phyloP scores from a whole-genome alignment of 1,140 invertebrate genomes.

The Parasteatoda tepidariorum region DNA sequence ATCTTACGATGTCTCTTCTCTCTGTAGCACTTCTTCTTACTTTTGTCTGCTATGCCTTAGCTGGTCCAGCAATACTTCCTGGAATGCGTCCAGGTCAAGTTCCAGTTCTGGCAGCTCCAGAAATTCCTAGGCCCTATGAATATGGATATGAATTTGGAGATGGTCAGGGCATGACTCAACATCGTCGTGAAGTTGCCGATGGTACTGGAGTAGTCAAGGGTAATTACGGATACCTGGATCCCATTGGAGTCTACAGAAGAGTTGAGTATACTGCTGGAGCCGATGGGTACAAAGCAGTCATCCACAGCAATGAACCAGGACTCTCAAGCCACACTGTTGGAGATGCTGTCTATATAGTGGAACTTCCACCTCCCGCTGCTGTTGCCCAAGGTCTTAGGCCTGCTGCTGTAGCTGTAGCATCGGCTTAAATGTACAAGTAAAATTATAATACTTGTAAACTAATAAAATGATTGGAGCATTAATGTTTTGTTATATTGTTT shows the following conservation, averaged over 20 bases:
- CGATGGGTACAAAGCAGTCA: conserved; percentile 58
- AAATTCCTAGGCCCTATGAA: neutral
- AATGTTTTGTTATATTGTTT: neutral
- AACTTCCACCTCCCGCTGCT: conserved; percentile 4
- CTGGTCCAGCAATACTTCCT: too few species aligned
- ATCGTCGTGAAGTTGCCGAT: conserved; percentile 45
- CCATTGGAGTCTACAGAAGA: conserved; percentile 39
- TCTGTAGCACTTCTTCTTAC: neutral
- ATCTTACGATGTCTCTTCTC: too few species aligned
- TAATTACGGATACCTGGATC: conserved; percentile 34
- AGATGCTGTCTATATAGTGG: conserved; percentile 71
- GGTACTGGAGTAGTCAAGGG: conserved; percentile 47
- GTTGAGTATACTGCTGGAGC: conserved; percentile 61
- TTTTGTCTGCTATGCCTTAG: neutral
- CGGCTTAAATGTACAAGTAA: neutral
- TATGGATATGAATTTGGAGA: conserved; percentile 47
- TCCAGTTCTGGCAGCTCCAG: neutral
- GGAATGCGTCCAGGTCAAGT: neutral
- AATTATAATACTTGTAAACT: neutral
- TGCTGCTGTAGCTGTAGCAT: neutral
- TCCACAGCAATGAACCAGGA: conserved; percentile 61
- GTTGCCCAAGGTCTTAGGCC: neutral
- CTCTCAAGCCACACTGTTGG: conserved; percentile 25
- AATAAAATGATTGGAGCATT: neutral
- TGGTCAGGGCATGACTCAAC: conserved; percentile 4